Percentiles rank a stretch among this genome's conserved stretches.
These are phyloP conservation scores for Tinea pellionella DNA, from an alignment of 2,888 invertebrate species.

Conservation along the genomic window DNA sequence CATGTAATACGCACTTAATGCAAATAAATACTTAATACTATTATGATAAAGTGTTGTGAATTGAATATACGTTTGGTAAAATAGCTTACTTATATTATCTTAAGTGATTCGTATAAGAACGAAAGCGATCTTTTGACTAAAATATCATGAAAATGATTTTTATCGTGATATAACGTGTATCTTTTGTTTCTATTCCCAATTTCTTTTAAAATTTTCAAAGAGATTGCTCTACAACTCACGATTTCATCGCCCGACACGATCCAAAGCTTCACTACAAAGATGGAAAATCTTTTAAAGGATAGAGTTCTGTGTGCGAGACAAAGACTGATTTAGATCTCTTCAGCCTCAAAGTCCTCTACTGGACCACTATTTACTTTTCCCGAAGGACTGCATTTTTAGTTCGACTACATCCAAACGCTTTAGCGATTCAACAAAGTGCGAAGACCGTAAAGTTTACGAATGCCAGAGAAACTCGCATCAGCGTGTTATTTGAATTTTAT, in stretches of 20 bases:
- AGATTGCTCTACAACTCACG: neutral
- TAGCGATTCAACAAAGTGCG: slow-evolving; percentile 23
- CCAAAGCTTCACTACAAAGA: slow-evolving; percentile 43
- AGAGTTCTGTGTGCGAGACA: slow-evolving; percentile 58
- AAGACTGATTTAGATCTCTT: slow-evolving; percentile 60
- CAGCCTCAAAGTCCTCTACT: slow-evolving; percentile 39
- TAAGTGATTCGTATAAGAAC: too few species aligned
- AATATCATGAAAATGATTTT: neutral
- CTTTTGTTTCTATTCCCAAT: slow-evolving; percentile 4
- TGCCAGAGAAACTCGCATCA: slow-evolving; percentile 12
- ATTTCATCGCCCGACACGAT: slow-evolving; percentile 34
- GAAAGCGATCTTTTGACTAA: neutral
- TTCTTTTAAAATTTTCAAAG: slow-evolving; percentile 9
- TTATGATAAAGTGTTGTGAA: neutral
- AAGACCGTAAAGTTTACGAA: neutral
- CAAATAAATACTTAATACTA: slow-evolving; percentile 1
- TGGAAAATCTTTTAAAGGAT: slow-evolving; percentile 64
- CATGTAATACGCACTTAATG: slow-evolving; percentile 5
- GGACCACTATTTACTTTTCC: slow-evolving; percentile 60
- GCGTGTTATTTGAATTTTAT: slow-evolving; percentile 19
- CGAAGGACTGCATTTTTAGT: slow-evolving; percentile 43
- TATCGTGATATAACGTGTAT: neutral
- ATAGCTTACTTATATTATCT: too few species aligned
- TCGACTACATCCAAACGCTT: slow-evolving; percentile 19
- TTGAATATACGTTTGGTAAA: neutral